Conservation (phyloP, 2,113 vertebrate genomes). For the Rhynchopsitta pachyrhyncha region DNA sequence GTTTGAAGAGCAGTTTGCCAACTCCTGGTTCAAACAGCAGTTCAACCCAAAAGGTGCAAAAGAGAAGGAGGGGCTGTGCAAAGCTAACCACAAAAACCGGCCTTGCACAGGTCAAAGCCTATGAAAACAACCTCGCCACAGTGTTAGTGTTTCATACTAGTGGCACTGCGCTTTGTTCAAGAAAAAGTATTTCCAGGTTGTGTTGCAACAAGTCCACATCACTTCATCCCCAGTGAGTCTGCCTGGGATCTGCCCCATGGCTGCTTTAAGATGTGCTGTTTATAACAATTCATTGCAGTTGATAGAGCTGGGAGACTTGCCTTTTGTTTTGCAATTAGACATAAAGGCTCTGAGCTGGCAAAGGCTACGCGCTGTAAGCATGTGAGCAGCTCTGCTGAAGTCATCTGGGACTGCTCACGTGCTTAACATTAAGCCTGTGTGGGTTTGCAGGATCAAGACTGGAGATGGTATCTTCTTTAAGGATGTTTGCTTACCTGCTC, state of each 20-base stretch:
- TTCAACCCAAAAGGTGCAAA: neutral
- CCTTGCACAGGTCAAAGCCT: neutral
- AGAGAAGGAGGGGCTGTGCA: neutral
- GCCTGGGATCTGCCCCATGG: constrained; percentile 9
- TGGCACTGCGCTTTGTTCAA: neutral
- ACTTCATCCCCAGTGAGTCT: constrained; percentile 26
- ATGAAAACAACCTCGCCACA: neutral
- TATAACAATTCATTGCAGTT: constrained; percentile 37
- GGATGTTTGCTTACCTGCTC: constrained; percentile 25
- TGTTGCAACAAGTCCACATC: constrained; percentile 44
- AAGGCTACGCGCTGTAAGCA: neutral
- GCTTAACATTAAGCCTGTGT: neutral
- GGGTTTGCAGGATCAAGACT: neutral
- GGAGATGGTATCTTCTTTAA: neutral
- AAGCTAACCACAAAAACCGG: neutral
- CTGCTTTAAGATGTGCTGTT: constrained; percentile 31
- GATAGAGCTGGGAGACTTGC: constrained; percentile 21
- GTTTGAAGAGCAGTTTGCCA: neutral
- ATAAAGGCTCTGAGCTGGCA: constrained; percentile 28
- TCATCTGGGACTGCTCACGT: constrained; percentile 24
- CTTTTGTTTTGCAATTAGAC: constrained; percentile 55
- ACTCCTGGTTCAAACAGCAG: neutral
- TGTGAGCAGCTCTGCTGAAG: neutral
- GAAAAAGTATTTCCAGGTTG: constrained; percentile 42
- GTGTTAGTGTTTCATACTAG: neutral